Conservation (phyloP, 2,888 invertebrate species). For the Synergus japonicus region DNA sequence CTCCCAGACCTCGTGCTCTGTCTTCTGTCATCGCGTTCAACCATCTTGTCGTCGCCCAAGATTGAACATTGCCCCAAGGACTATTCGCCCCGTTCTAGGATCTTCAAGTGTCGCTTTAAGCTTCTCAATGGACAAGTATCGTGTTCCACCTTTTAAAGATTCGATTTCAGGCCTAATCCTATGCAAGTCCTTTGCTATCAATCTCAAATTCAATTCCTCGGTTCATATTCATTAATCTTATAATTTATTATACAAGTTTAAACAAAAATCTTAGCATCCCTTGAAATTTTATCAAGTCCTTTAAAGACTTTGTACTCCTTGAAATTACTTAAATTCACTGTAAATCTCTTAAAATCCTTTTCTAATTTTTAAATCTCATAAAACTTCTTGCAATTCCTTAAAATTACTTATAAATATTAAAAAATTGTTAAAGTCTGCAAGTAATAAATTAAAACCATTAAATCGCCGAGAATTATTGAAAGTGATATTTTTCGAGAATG, state of each 20-base stretch:
- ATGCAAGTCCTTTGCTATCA: not conserved
- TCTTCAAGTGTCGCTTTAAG: slow-evolving; percentile 27
- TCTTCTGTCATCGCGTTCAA: slow-evolving; percentile 66
- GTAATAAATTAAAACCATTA: not conserved
- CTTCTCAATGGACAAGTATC: slow-evolving; percentile 16
- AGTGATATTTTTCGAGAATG: not conserved
- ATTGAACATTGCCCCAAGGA: slow-evolving; percentile 56
- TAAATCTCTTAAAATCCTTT: no score
- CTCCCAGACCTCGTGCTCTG: slow-evolving; percentile 59
- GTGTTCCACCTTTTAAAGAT: slow-evolving; percentile 27
- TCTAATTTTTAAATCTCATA: no score
- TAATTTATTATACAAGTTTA: no score
- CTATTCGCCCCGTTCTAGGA: slow-evolving; percentile 31
- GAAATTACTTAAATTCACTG: no score
- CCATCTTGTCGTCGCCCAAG: slow-evolving; percentile 65
- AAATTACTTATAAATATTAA: no score
- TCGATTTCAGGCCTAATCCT: slow-evolving; percentile 25
- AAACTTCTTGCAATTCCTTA: no score
- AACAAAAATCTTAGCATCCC: no score
- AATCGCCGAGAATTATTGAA: not conserved
- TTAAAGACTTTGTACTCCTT: no score
- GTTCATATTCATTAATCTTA: not conserved
- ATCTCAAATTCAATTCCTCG: not conserved
- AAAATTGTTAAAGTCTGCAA: no score
- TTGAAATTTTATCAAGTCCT: no score